phyloP scores from a whole-genome alignment of 37 sponge, comb jelly and placozoan genomes.

The Halisarca cf. caerulea region DNA sequence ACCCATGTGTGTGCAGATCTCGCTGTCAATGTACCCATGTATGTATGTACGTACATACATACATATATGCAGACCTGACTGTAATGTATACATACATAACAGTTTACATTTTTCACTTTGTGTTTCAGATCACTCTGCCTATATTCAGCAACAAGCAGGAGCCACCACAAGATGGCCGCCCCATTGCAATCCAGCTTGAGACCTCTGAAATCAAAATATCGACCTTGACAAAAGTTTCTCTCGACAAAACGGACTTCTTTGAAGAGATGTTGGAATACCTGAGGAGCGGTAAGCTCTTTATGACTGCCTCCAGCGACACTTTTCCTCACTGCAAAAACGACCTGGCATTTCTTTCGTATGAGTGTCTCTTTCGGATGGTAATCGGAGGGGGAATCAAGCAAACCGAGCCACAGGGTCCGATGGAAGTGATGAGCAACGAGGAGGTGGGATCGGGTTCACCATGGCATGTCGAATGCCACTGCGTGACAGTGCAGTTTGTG shows the following conservation, averaged over 20 bases:
- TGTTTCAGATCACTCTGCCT: constrained; percentile 66
- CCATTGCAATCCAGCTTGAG: constrained; percentile 72
- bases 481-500: constrained; percentile 53
- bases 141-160: constrained; percentile 5
- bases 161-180: constrained; percentile 45
- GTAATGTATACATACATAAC: background rate
- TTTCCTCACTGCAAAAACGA: constrained; percentile 63
- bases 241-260: constrained; percentile 37
- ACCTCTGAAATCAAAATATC: constrained; percentile 50
- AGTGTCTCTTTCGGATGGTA: background rate
- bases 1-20: too few relatives aligned
- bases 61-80: too few relatives aligned
- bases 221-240: constrained; percentile 33
- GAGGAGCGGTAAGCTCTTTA: constrained; percentile 50
- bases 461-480: constrained; percentile 56
- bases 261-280: constrained; percentile 12
- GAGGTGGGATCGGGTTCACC: background rate
- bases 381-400: background rate
- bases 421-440: background rate
- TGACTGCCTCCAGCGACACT: background rate
- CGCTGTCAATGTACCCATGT: too few relatives aligned
- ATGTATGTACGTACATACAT: too few relatives aligned
- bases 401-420: background rate
- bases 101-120: too few relatives aligned
- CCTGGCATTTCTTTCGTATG: constrained; percentile 27